Percentiles rank a stretch among this genome's conserved stretches.
These are phyloP conservation scores for Pempheris klunzingeri DNA, from an alignment of 2,797 vertebrate species.

Conservation along the genomic window DNA sequence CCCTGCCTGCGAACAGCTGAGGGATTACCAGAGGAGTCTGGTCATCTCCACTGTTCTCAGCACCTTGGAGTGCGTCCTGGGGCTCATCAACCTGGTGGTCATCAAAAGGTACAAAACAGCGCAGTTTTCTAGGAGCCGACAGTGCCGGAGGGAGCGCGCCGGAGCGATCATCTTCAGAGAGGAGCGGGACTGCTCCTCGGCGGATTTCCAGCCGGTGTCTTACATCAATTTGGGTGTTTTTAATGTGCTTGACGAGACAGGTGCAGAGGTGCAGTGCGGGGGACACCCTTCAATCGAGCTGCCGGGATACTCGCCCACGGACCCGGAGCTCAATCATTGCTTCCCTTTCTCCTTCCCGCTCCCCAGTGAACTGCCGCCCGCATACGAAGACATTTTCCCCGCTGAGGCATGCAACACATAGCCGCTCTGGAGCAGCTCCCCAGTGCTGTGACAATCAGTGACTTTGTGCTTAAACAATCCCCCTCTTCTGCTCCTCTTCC, in stretches of 20 bases:
- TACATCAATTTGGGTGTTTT: conserved; percentile 94
- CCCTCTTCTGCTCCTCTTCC: not conserved
- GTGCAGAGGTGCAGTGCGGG: conserved; percentile 91
- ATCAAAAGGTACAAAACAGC: conserved; percentile 93
- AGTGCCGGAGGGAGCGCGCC: conserved; percentile 84
- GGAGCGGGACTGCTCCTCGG: conserved; percentile 88
- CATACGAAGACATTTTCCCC: conserved; percentile 94
- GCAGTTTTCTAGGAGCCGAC: conserved; percentile 85
- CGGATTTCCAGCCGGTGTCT: conserved; percentile 90
- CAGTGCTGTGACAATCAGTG: conserved; percentile 84
- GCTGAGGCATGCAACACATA: conserved; percentile 84
- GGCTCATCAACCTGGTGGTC: conserved; percentile 91
- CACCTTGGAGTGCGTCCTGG: conserved; percentile 93
- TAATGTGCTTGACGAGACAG: conserved; percentile 89
- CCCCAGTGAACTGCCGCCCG: conserved; percentile 90
- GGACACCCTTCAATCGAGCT: conserved; percentile 95
- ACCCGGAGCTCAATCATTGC: conserved; percentile 91
- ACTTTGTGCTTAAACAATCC: conserved; percentile 57
- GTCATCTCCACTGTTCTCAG: conserved; percentile 94
- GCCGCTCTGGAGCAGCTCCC: conserved; percentile 67
- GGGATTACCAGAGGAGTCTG: conserved; percentile 93
- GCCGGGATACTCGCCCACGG: conserved; percentile 92
- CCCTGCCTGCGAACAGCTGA: conserved; percentile 89
- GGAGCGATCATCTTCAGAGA: conserved; percentile 89
- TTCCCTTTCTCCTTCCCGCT: conserved; percentile 93